Percentiles rank a stretch among this genome's conserved stretches.
Evolutionary conservation across 2,797 vertebrate genomes (phyloP).

Genomic region (Alca torda): DNA sequence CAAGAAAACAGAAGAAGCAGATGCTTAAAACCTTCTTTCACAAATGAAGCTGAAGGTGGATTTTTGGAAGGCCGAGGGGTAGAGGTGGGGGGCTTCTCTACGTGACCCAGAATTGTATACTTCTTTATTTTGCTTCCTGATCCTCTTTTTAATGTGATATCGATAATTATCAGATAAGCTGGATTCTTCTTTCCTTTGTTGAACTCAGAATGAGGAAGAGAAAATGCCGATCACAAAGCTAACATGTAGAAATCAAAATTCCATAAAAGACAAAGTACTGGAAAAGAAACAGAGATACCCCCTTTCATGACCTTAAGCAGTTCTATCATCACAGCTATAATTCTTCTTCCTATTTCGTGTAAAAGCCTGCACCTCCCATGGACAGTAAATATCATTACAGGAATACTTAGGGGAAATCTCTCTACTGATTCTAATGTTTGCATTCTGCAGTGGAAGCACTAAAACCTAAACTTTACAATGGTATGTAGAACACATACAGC

Average conservation of each 20-base stretch:
- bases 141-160: not conserved
- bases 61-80: not conserved
- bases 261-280: not conserved
- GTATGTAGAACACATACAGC: not conserved
- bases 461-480: not conserved
- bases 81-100: not conserved
- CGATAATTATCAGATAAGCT: not conserved
- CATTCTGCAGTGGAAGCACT: not conserved
- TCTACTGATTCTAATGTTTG: not conserved
- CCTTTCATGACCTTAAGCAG: not conserved
- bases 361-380: not conserved
- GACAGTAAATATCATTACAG: not conserved
- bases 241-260: not conserved
- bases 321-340: not conserved
- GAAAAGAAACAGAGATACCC: not conserved
- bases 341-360: not conserved
- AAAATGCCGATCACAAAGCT: not conserved
- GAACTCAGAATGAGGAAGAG: not conserved
- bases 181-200: not conserved
- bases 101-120: rapidly evolving
- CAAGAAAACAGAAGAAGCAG: not conserved
- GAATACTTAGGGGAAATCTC: not conserved
- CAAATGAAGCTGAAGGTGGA: not conserved
- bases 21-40: not conserved
- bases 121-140: not conserved